phyloP scores from a whole-genome alignment of 2,113 vertebrate species.

The Pongo abelii region DNA sequence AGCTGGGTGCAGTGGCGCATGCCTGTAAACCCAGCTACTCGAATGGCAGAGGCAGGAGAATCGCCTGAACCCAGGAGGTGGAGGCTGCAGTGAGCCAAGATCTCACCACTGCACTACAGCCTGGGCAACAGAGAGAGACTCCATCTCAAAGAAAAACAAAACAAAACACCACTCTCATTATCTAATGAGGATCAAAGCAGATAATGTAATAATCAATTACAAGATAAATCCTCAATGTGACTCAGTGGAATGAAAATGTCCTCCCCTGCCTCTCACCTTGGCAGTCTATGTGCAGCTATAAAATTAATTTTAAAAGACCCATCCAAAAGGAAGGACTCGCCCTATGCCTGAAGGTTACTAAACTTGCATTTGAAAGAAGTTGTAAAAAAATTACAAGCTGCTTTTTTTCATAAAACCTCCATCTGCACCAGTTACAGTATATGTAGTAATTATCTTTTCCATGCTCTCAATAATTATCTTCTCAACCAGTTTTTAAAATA shows the following conservation, averaged over 20 bases:
- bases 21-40: too few relatives aligned
- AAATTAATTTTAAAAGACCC: constrained; percentile 26
- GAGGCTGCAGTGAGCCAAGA: too few relatives aligned
- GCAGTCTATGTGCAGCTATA: background rate
- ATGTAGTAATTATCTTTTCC: constrained; percentile 52
- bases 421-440: background rate
- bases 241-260: background rate
- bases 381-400: background rate
- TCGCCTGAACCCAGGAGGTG: too few relatives aligned
- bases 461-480: constrained; percentile 47
- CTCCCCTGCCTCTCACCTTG: too few relatives aligned
- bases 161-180: background rate
- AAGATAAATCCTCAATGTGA: background rate
- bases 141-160: too few relatives aligned
- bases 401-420: constrained; percentile 29
- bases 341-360: background rate
- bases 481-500: constrained; percentile 63
- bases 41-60: too few relatives aligned
- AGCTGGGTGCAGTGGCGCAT: too few relatives aligned
- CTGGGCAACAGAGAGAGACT: too few relatives aligned
- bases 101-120: too few relatives aligned
- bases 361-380: background rate
- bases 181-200: background rate
- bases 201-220: background rate
- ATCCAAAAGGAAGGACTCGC: background rate